Conservation (phyloP, 2,113 vertebrate genomes). For the Centropristis striata region DNA sequence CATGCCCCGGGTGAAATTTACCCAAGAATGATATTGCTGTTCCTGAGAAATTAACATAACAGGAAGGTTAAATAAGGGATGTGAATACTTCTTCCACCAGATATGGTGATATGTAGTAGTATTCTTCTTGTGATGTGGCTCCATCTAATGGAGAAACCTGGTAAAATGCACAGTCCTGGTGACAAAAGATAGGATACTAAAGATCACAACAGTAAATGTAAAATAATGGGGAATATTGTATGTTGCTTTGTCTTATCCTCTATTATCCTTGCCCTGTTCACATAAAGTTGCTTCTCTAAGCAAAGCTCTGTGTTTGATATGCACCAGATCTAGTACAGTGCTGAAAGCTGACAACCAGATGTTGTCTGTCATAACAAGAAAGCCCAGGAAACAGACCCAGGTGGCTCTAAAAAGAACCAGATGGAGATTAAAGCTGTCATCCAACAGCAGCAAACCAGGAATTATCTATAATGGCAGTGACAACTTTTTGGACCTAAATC, state of each 20-base stretch:
- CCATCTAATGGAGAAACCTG: constrained; percentile 38
- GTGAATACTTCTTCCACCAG: too few relatives aligned
- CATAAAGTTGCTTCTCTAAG: not conserved
- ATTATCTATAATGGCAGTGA: constrained; percentile 10
- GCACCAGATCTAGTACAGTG: not conserved
- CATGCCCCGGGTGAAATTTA: too few relatives aligned
- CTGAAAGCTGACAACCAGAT: constrained; percentile 44
- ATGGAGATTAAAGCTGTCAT: constrained; percentile 30
- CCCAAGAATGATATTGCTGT: too few relatives aligned
- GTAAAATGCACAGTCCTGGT: not conserved
- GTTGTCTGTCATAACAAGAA: constrained; percentile 39
- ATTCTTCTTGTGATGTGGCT: constrained; percentile 2
- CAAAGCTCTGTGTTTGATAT: not conserved
- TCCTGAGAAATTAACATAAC: too few relatives aligned
- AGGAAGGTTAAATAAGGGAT: too few relatives aligned
- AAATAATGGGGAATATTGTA: not conserved
- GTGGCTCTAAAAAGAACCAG: constrained; percentile 38
- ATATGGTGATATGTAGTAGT: too few relatives aligned
- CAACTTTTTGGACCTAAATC: constrained; percentile 11
- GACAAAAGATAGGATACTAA: not conserved
- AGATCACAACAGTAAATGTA: not conserved
- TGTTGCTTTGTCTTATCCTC: not conserved
- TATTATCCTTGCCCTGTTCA: not conserved
- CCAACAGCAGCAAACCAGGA: not conserved
- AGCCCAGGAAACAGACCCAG: constrained; percentile 29